A percentile compares a stretch with the other conserved stretches of the same genome.
Evolutionary conservation across 2,113 vertebrate genomes (phyloP).

Genomic region (Gymnarchus niloticus): DNA sequence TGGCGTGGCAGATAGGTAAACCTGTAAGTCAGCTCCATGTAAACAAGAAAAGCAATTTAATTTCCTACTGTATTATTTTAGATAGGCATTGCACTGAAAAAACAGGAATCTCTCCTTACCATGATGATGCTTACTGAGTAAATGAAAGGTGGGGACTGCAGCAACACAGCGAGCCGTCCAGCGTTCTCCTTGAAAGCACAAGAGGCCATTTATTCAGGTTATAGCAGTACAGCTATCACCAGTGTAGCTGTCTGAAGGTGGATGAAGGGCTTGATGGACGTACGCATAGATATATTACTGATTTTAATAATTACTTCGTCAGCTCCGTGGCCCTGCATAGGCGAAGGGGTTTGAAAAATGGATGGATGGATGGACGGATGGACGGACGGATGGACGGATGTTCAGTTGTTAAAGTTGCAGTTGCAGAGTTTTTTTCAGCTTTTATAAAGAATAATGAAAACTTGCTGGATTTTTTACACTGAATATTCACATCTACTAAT

Average conservation of each 20-base stretch:
- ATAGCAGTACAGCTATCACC: not conserved
- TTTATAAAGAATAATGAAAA: not conserved
- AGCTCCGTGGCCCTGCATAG: too few species aligned
- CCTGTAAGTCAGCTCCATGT: not conserved
- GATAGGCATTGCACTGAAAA: not conserved
- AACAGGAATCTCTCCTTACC: not conserved
- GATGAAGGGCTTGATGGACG: too few species aligned
- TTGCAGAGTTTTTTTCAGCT: not conserved
- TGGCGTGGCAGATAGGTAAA: not conserved
- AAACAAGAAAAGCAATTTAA: constrained; percentile 4
- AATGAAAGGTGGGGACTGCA: not conserved
- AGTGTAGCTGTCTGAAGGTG: not conserved
- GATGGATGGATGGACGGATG: too few species aligned
- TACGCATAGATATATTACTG: too few species aligned
- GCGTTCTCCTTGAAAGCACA: not conserved
- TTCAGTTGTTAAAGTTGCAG: not conserved
- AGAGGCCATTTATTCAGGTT: not conserved
- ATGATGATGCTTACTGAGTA: constrained; percentile 8
- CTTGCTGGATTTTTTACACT: not conserved
- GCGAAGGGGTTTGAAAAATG: too few species aligned
- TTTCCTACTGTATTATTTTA: not conserved
- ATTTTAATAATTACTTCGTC: too few species aligned
- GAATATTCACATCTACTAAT: not conserved
- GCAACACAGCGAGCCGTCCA: not conserved
- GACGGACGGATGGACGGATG: too few species aligned